Conservation (phyloP, 2,797 vertebrate genomes). For the Lacerta viridis region DNA sequence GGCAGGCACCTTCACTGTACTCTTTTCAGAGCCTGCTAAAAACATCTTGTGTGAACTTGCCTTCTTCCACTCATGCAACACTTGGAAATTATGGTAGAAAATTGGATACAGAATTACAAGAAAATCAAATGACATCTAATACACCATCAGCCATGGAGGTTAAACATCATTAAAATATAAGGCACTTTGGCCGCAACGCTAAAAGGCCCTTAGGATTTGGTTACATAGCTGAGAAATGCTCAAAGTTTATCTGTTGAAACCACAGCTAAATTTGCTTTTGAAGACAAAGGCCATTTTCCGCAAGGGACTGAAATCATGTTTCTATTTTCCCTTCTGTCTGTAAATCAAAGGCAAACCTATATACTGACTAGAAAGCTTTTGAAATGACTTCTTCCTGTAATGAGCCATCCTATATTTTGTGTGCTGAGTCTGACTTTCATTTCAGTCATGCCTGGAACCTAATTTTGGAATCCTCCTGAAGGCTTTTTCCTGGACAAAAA, state of each 20-base stretch:
- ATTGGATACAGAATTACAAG: too few species aligned
- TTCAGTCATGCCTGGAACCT: not conserved
- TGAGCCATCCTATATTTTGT: not conserved
- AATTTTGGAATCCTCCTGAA: not conserved
- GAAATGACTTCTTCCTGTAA: not conserved
- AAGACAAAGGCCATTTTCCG: not conserved
- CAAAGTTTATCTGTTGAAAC: not conserved
- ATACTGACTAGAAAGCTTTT: not conserved
- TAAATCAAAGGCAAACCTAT: not conserved
- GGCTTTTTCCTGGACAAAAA: not conserved
- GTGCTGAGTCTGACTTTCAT: not conserved
- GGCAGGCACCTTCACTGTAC: too few species aligned
- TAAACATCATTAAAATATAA: not conserved
- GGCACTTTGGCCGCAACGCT: not conserved
- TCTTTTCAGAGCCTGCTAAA: too few species aligned
- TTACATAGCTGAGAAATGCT: not conserved
- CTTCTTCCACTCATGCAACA: too few species aligned
- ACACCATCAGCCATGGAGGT: too few species aligned
- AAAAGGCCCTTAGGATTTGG: not conserved
- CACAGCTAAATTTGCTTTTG: not conserved
- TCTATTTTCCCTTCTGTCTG: not conserved
- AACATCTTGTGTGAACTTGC: too few species aligned
- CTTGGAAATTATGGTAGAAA: too few species aligned
- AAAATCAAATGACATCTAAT: too few species aligned
- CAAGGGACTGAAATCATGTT: not conserved